A percentile compares a stretch with the other conserved stretches of the same genome.
Evolutionary conservation across 2,113 vertebrate genomes (phyloP).

Genomic region (Puffinus mauretanicus): DNA sequence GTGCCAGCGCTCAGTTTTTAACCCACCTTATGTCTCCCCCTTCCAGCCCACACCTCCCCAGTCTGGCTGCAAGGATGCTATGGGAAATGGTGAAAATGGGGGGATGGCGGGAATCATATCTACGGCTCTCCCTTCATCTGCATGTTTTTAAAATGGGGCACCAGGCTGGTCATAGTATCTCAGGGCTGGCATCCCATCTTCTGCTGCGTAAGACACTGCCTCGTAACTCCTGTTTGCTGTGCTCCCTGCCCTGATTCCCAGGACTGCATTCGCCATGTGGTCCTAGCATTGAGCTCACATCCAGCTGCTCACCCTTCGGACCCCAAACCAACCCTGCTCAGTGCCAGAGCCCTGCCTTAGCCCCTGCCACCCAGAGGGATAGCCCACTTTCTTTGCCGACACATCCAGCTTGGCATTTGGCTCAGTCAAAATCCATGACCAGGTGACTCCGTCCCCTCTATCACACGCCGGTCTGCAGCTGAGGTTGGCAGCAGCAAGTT

Average conservation of each 20-base stretch:
- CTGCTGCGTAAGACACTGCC: background rate
- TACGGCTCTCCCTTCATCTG: background rate
- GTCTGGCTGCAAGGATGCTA: background rate
- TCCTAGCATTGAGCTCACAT: background rate
- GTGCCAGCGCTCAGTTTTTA: background rate
- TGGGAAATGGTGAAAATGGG: background rate
- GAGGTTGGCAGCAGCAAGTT: accelerated
- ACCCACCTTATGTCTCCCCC: background rate
- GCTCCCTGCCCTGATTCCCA: background rate
- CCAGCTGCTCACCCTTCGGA: background rate
- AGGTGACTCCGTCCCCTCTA: background rate
- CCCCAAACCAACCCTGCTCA: background rate
- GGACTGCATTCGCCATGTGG: background rate
- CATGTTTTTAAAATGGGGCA: background rate
- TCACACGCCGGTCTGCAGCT: accelerated
- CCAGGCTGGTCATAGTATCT: background rate
- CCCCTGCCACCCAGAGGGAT: background rate
- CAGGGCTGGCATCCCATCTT: background rate
- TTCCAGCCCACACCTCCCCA: background rate
- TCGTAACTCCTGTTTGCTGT: accelerated
- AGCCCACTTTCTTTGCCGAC: background rate
- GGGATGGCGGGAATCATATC: background rate
- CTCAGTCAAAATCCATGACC: background rate
- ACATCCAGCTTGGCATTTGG: accelerated
- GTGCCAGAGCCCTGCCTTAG: background rate